Evolutionary conservation across 53 echinoderm and acorn worm species (phyloP).

Genomic region (Luidia sarsii): DNA sequence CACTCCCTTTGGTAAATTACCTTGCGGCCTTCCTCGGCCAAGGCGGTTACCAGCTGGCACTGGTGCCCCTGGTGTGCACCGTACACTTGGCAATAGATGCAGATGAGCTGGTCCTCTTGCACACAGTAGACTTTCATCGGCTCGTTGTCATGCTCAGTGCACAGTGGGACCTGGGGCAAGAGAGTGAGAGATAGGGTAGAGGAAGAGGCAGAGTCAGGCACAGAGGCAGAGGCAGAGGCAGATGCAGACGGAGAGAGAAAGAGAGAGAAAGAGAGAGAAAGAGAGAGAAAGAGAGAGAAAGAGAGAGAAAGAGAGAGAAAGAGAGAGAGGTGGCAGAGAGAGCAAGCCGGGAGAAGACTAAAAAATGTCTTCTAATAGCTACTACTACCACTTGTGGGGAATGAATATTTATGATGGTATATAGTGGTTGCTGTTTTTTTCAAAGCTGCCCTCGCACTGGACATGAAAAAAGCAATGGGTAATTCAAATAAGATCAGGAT

Average conservation of each 20-base stretch:
- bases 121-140: slow-evolving; percentile 86
- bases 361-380: too few species aligned
- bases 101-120: slow-evolving; percentile 78
- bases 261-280: neutral
- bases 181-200: neutral
- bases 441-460: too few species aligned
- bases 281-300: neutral
- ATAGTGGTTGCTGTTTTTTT: too few species aligned
- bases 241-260: too few species aligned
- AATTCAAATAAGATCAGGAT: too few species aligned
- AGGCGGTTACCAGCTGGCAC: slow-evolving; percentile 71
- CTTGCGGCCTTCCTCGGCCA: slow-evolving; percentile 73
- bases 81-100: slow-evolving; percentile 89
- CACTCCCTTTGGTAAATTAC: too few species aligned
- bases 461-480: too few species aligned
- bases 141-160: slow-evolving; percentile 80
- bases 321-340: neutral
- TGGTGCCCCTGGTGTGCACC: slow-evolving; percentile 75
- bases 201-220: neutral
- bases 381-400: too few species aligned
- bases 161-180: slow-evolving; percentile 55
- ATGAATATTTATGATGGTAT: too few species aligned
- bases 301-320: neutral
- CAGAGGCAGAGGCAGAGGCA: too few species aligned
- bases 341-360: too few species aligned